Evolutionary conservation across 1,140 invertebrate genomes (phyloP).

Genomic region (Bombus huntii): DNA sequence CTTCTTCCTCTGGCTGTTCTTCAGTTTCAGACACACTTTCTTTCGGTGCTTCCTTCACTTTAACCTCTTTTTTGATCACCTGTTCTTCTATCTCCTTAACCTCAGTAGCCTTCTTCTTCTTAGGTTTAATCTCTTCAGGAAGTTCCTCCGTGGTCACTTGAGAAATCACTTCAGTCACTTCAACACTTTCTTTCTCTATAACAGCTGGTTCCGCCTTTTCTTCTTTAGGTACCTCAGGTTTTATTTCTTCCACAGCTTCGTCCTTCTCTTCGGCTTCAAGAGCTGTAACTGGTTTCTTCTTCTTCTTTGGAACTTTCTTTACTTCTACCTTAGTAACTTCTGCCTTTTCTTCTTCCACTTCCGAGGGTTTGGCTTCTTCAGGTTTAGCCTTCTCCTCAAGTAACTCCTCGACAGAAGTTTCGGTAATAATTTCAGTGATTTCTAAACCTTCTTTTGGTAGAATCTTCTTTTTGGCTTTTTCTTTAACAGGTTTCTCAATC

Average conservation of each 20-base stretch:
- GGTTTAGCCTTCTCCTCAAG: constrained; percentile 41
- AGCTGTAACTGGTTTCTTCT: constrained; percentile 18
- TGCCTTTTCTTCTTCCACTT: constrained; percentile 52
- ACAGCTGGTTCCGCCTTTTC: constrained; percentile 56
- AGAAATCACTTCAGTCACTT: constrained; percentile 45
- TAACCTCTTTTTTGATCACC: constrained; percentile 36
- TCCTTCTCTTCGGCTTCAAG: constrained; percentile 32
- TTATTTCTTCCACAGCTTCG: constrained; percentile 57
- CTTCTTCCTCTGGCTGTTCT: constrained; percentile 53
- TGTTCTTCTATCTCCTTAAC: constrained; percentile 36
- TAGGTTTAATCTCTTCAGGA: constrained; percentile 40
- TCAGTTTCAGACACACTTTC: constrained; percentile 64
- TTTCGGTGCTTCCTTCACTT: constrained; percentile 54
- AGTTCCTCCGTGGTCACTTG: constrained; percentile 33
- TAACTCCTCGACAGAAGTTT: constrained; percentile 27
- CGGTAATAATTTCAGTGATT: constrained; percentile 64
- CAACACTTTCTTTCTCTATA: constrained; percentile 50
- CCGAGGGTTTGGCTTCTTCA: constrained; percentile 45
- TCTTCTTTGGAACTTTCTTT: constrained; percentile 47
- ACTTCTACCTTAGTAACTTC: constrained; percentile 43
- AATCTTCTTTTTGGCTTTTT: constrained; percentile 55
- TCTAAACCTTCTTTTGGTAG: constrained; percentile 59
- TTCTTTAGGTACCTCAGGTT: constrained; percentile 24
- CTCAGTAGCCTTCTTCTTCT: constrained; percentile 38
- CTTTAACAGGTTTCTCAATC: constrained; percentile 58